phyloP scores from a whole-genome alignment of 2,113 vertebrate species.

The Piaya cayana region DNA sequence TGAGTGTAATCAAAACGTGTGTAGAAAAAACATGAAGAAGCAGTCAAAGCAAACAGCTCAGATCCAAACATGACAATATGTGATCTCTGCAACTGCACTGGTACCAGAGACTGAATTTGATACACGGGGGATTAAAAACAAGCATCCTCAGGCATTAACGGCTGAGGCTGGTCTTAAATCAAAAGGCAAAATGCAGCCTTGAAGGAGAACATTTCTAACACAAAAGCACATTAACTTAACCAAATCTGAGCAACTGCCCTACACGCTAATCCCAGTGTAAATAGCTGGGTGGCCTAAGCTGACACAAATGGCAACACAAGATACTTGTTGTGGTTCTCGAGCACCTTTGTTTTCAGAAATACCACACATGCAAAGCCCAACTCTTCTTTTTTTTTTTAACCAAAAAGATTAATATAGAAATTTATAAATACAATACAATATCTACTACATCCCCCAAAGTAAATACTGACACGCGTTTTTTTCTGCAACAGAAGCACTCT shows the following conservation, averaged over 20 bases:
- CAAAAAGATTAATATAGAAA: not conserved
- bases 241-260: not conserved
- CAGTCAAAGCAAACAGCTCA: not conserved
- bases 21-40: not conserved
- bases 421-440: not conserved
- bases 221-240: not conserved
- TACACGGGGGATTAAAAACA: accelerated
- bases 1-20: not conserved
- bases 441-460: not conserved
- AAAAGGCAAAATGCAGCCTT: not conserved
- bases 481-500: not conserved
- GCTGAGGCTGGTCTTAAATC: not conserved
- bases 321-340: not conserved
- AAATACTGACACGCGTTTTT: not conserved
- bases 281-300: not conserved
- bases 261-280: not conserved
- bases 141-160: not conserved
- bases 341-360: not conserved
- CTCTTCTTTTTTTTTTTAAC: not conserved
- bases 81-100: not conserved
- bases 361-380: not conserved
- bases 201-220: not conserved
- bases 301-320: not conserved
- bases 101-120: not conserved
- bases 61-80: not conserved